Percentiles rank a stretch among this genome's conserved stretches.
phyloP scores from a whole-genome alignment of 37 sponge, comb jelly and placozoan species.

The Crambe crambe region DNA sequence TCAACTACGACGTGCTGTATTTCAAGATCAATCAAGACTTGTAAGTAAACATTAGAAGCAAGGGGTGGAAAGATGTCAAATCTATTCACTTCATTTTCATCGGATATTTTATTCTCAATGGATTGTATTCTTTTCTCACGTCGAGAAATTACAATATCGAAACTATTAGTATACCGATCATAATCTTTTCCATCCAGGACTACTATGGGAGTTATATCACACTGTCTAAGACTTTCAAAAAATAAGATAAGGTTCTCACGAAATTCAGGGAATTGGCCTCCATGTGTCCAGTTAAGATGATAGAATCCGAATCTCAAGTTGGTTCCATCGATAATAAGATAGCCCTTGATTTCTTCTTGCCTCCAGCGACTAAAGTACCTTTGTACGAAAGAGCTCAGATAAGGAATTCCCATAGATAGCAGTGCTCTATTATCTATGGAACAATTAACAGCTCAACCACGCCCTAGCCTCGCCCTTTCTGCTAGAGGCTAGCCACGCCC shows the following conservation, averaged over 20 bases:
- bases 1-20: conserved; percentile 49
- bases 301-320: neutral
- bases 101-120: neutral
- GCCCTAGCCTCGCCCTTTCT: too few relatives aligned
- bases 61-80: too few relatives aligned
- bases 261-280: neutral
- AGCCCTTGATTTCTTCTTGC: neutral
- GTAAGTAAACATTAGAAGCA: conserved; percentile 23
- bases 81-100: neutral
- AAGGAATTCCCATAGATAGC: neutral
- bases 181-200: conserved; percentile 70
- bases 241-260: neutral
- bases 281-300: neutral
- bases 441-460: too few relatives aligned
- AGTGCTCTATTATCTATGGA: too few relatives aligned
- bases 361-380: neutral
- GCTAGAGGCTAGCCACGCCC: too few relatives aligned
- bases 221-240: neutral
- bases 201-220: neutral
- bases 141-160: neutral
- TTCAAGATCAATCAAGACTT: conserved; percentile 25
- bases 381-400: neutral
- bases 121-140: neutral
- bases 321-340: neutral
- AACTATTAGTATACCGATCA: conserved; percentile 23